Percentiles rank a stretch among this genome's conserved stretches.
These are phyloP conservation scores for Alloplasta piceator DNA, from an alignment of 2,888 invertebrate genomes.

Conservation along the genomic window DNA sequence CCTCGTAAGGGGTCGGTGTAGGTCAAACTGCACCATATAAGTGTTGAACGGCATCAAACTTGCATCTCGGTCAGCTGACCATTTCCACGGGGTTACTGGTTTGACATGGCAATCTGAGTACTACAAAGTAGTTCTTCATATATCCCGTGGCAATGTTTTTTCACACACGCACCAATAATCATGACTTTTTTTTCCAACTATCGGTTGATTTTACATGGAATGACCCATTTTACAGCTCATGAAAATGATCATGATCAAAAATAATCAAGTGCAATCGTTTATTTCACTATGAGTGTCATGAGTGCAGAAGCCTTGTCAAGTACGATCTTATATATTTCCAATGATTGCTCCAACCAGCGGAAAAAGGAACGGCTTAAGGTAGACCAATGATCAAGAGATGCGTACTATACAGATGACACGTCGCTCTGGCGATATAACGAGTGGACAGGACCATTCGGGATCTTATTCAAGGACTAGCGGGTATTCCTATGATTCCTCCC, in stretches of 20 bases:
- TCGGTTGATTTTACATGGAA: too few relatives aligned
- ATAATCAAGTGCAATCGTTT: too few relatives aligned
- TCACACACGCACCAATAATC: too few relatives aligned
- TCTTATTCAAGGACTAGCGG: conserved; percentile 49
- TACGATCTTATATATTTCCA: too few relatives aligned
- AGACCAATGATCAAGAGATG: background rate
- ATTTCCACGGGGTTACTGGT: conserved; percentile 9
- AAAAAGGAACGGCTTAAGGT: background rate
- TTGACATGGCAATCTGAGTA: background rate
- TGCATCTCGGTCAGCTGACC: conserved; percentile 16
- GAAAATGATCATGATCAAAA: too few relatives aligned
- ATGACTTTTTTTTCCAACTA: too few relatives aligned
- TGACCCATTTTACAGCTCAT: too few relatives aligned
- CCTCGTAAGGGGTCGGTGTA: conserved; percentile 38
- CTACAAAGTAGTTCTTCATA: too few relatives aligned
- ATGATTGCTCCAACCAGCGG: too few relatives aligned
- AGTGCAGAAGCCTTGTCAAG: too few relatives aligned
- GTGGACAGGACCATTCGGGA: conserved; percentile 50
- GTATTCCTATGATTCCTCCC: conserved; percentile 39
- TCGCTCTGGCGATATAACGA: conserved; percentile 30
- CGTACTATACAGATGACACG: conserved; percentile 6
- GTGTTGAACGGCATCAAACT: conserved; percentile 40
- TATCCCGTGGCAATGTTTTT: too few relatives aligned
- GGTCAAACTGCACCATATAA: conserved; percentile 50
- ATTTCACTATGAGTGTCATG: too few relatives aligned